A percentile compares a stretch with the other conserved stretches of the same genome.
Conservation (phyloP, 35 echinoderm and acorn worm species). For the Lytechinus pictus region DNA sequence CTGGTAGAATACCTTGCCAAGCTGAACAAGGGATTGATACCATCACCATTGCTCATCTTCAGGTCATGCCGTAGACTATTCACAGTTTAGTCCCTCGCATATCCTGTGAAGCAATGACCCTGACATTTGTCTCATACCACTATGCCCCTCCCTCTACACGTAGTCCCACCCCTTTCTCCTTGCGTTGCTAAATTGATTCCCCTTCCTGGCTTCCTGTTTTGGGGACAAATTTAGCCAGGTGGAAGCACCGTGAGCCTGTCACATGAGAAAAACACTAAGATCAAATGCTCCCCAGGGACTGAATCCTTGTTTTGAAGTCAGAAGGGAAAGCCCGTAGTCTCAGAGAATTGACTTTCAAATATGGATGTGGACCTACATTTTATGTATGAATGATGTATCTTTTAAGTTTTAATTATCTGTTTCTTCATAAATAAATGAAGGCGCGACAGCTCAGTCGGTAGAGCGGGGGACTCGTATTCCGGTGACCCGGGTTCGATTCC, state of each 20-base stretch:
- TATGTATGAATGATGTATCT: neutral
- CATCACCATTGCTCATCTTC: neutral
- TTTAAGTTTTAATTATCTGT: too few species aligned
- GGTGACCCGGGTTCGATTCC: too few species aligned
- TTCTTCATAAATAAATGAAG: too few species aligned
- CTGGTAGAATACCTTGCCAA: neutral
- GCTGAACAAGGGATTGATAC: neutral
- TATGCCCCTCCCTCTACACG: neutral
- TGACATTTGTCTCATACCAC: neutral
- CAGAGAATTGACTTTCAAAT: neutral
- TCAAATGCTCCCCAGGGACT: neutral
- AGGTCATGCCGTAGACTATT: neutral
- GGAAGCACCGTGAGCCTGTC: neutral
- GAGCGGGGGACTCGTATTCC: too few species aligned
- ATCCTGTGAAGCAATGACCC: slow-evolving; percentile 22
- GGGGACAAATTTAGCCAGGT: slow-evolving; percentile 12
- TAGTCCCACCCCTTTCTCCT: slow-evolving; percentile 44
- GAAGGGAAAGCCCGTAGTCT: neutral
- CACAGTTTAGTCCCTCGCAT: neutral
- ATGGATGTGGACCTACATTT: neutral
- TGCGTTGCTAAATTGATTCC: slow-evolving; percentile 26
- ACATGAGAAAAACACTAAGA: slow-evolving; percentile 21
- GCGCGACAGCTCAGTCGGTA: too few species aligned
- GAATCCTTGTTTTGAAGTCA: neutral
- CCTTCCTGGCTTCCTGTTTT: neutral